A percentile compares a stretch with the other conserved stretches of the same genome.
These are phyloP conservation scores for Venturia canescens DNA, from an alignment of 1,140 invertebrate genomes.

Conservation along the genomic window DNA sequence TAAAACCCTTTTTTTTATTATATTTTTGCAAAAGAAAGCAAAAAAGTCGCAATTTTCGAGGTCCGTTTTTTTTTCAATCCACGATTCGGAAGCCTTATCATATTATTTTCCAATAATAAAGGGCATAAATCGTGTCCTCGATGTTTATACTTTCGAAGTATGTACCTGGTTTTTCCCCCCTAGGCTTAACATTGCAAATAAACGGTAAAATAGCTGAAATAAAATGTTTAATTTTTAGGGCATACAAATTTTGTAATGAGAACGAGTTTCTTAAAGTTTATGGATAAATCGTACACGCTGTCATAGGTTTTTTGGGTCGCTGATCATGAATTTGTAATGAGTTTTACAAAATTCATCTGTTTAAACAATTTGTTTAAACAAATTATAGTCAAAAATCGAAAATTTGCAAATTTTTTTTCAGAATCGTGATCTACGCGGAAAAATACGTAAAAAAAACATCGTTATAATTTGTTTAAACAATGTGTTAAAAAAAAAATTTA, in stretches of 20 bases:
- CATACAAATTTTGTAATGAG: not conserved
- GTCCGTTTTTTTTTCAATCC: not conserved
- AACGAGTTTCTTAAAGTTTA: not conserved
- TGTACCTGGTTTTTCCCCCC: not conserved
- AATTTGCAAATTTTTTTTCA: too few species aligned
- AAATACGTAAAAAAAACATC: too few species aligned
- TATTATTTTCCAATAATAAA: too few species aligned
- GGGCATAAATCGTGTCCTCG: too few species aligned
- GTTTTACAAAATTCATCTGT: not conserved
- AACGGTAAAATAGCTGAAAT: too few species aligned
- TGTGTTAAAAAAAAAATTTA: too few species aligned
- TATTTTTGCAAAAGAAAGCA: not conserved
- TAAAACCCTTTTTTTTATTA: not conserved
- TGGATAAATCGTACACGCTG: not conserved
- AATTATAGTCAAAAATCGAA: too few species aligned
- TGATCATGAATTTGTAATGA: not conserved
- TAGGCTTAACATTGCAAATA: too few species aligned
- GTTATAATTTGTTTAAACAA: too few species aligned
- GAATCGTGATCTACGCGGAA: too few species aligned
- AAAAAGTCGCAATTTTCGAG: not conserved
- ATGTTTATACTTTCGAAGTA: not conserved
- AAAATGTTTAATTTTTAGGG: too few species aligned
- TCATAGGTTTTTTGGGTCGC: not conserved
- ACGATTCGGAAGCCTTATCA: not conserved
- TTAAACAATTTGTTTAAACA: too few species aligned